Percentiles rank a stretch among this genome's conserved stretches.
Evolutionary conservation across 2,113 vertebrate species (phyloP).

Genomic region (Percina caprodes): DNA sequence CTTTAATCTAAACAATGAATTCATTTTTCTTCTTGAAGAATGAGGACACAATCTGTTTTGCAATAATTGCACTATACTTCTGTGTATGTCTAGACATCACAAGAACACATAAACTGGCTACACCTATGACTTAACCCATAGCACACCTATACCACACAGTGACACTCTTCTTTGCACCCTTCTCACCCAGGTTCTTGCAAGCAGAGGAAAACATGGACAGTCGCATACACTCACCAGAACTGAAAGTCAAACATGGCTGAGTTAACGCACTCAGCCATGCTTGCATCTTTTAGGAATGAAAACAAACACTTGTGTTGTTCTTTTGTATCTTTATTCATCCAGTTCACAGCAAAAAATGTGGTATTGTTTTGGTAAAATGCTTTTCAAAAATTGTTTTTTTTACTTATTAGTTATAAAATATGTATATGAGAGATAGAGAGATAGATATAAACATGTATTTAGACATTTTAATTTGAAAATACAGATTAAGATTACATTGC

Average conservation of each 20-base stretch:
- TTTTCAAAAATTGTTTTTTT: background rate
- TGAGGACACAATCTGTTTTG: conserved; percentile 18
- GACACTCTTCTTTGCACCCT: background rate
- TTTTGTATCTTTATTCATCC: background rate
- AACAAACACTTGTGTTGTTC: background rate
- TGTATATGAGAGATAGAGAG: no score
- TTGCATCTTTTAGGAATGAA: background rate
- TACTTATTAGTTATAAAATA: background rate
- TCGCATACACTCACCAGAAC: background rate
- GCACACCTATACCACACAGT: background rate
- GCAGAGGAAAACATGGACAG: background rate
- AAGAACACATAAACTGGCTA: conserved; percentile 11
- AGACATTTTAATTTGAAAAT: background rate
- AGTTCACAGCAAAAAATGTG: background rate
- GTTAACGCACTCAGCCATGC: background rate
- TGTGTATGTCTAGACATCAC: conserved; percentile 44
- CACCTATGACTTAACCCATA: conserved; percentile 4
- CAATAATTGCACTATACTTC: conserved; percentile 13
- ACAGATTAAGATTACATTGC: background rate
- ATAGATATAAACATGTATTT: background rate
- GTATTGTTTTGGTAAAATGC: background rate
- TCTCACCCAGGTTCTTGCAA: background rate
- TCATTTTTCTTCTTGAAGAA: background rate
- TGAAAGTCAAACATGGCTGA: background rate
- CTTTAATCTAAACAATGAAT: conserved; percentile 24